phyloP scores from a whole-genome alignment of 2,113 vertebrate species.

The Pristiophorus japonicus region DNA sequence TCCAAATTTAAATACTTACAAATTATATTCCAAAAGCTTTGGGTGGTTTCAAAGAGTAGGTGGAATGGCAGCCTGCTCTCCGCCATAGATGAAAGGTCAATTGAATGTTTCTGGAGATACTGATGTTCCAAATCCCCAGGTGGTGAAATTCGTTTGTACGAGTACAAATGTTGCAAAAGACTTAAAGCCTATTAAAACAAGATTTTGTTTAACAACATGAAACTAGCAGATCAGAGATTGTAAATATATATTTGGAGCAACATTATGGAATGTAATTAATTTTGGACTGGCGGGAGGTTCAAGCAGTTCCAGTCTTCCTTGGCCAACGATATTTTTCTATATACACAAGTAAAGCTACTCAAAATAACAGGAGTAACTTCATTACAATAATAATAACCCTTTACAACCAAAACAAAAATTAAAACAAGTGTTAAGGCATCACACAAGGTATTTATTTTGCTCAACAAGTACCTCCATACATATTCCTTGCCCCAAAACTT shows the following conservation, averaged over 20 bases:
- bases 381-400: background rate
- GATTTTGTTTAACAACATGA: background rate
- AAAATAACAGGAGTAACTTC: background rate
- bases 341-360: background rate
- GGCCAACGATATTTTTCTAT: background rate
- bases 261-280: background rate
- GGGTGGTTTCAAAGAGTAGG: constrained; percentile 70
- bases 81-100: constrained; percentile 63
- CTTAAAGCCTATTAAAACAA: constrained; percentile 66
- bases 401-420: background rate
- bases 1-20: constrained; percentile 60
- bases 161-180: constrained; percentile 81
- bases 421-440: background rate
- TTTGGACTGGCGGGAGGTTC: background rate
- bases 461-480: background rate
- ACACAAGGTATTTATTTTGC: background rate
- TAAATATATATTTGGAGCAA: background rate
- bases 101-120: constrained; percentile 67
- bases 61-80: constrained; percentile 83
- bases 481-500: background rate
- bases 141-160: constrained; percentile 73
- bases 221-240: background rate
- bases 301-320: background rate
- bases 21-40: constrained; percentile 84
- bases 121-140: constrained; percentile 75